phyloP scores from a whole-genome alignment of 2,797 vertebrate species.

The Liparis tanakae region DNA sequence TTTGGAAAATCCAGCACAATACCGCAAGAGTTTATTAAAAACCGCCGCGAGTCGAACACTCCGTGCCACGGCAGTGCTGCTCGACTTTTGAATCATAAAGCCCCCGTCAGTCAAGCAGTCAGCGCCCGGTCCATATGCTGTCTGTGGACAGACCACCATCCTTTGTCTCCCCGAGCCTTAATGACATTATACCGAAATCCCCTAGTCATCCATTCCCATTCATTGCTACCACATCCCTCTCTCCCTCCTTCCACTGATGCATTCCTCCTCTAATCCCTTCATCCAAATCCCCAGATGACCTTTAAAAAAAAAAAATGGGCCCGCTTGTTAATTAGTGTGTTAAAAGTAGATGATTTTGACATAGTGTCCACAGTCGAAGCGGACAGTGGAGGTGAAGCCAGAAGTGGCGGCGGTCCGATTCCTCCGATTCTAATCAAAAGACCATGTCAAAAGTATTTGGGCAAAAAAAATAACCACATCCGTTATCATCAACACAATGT shows the following conservation, averaged over 20 bases:
- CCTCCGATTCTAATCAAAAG: neutral
- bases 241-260: constrained; percentile 67
- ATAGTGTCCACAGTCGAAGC: constrained; percentile 35
- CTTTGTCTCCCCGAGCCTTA: constrained; percentile 72
- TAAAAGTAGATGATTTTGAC: constrained; percentile 60
- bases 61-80: constrained; percentile 37
- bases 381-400: constrained; percentile 28
- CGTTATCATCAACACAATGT: constrained; percentile 27
- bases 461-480: constrained; percentile 5
- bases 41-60: constrained; percentile 47
- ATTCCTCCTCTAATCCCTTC: constrained; percentile 79
- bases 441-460: neutral
- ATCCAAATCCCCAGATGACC: constrained; percentile 77
- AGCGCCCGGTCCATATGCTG: constrained; percentile 46
- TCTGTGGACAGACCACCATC: constrained; percentile 59
- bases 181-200: constrained; percentile 77
- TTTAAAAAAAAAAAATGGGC: constrained; percentile 62
- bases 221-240: constrained; percentile 64
- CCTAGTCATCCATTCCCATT: constrained; percentile 77
- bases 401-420: neutral
- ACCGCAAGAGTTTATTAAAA: constrained; percentile 32
- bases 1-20: constrained; percentile 7
- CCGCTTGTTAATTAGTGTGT: constrained; percentile 67
- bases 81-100: constrained; percentile 53
- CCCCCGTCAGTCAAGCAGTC: constrained; percentile 54